Conservation (phyloP, 2,888 invertebrate genomes). For the Cactoblastis cactorum region DNA sequence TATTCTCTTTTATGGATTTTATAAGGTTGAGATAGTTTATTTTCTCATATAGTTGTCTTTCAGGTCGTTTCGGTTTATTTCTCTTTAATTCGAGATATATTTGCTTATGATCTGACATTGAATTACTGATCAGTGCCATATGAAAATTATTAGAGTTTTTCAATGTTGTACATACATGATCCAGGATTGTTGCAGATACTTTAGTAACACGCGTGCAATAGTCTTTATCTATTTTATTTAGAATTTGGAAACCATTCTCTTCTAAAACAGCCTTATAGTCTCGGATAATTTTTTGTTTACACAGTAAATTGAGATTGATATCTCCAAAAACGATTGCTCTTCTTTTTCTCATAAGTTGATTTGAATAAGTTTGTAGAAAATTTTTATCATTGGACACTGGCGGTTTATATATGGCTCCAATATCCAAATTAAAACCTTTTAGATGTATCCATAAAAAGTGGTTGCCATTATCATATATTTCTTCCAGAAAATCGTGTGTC, state of each 20-base stretch:
- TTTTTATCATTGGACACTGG: too few relatives aligned
- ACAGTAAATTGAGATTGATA: too few relatives aligned
- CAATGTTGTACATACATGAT: constrained; percentile 19
- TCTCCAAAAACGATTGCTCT: too few relatives aligned
- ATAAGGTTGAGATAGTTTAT: not conserved
- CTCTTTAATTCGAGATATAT: constrained; percentile 20
- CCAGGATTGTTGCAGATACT: constrained; percentile 24
- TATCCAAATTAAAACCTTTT: too few relatives aligned
- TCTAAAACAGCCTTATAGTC: not conserved
- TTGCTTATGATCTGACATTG: constrained; percentile 22
- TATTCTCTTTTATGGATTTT: not conserved
- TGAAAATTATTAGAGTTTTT: not conserved
- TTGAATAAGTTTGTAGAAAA: too few relatives aligned
- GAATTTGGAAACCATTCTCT: constrained; percentile 18
- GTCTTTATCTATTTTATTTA: constrained; percentile 22
- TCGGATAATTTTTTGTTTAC: too few relatives aligned
- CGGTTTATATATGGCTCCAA: too few relatives aligned
- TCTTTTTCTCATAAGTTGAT: too few relatives aligned
- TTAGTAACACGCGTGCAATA: constrained; percentile 22
- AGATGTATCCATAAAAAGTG: too few relatives aligned
- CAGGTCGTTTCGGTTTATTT: not conserved
- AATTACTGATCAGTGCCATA: not conserved
- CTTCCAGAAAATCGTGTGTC: too few relatives aligned
- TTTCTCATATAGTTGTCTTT: not conserved
- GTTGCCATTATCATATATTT: too few relatives aligned